These are phyloP conservation scores for Capricornis sumatraensis DNA, from an alignment of 2,113 vertebrate genomes.

Conservation along the genomic window DNA sequence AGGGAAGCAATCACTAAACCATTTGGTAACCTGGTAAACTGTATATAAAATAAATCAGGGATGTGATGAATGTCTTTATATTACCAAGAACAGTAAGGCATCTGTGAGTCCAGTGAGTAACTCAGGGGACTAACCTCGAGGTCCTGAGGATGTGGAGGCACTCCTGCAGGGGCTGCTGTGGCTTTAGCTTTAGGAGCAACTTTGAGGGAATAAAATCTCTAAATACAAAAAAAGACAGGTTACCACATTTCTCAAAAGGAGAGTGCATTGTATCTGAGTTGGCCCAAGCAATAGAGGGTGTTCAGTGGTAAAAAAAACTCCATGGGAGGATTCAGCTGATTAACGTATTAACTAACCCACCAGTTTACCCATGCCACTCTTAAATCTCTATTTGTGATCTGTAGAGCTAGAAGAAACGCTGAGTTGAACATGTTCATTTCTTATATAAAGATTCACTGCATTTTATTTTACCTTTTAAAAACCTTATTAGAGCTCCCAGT, in stretches of 20 bases:
- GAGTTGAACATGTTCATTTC: not conserved
- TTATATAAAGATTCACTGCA: not conserved
- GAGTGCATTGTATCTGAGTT: not conserved
- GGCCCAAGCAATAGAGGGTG: not conserved
- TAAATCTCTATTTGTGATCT: not conserved
- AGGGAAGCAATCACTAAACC: slow-evolving; percentile 93
- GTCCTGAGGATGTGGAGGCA: slow-evolving; percentile 85
- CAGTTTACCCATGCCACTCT: not conserved
- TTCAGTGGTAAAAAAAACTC: not conserved
- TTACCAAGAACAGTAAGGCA: not conserved
- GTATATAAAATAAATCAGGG: slow-evolving; percentile 48
- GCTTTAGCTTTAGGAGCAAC: slow-evolving; percentile 85
- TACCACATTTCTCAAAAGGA: not conserved
- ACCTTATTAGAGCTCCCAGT: not conserved
- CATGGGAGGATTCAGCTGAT: not conserved
- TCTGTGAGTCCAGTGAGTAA: not conserved
- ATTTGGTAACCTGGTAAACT: slow-evolving; percentile 93
- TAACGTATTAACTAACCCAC: not conserved
- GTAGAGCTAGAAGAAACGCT: not conserved
- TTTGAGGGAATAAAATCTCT: slow-evolving; percentile 93
- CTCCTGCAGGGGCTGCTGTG: slow-evolving; percentile 74
- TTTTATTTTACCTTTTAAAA: slow-evolving; percentile 34
- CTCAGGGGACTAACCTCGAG: slow-evolving; percentile 87
- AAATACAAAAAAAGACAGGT: slow-evolving; percentile 70
- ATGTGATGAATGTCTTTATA: not conserved